Percentiles rank a stretch among this genome's conserved stretches.
These are phyloP conservation scores for Cynoglossus semilaevis DNA, from an alignment of 2,113 vertebrate species.

Conservation along the genomic window DNA sequence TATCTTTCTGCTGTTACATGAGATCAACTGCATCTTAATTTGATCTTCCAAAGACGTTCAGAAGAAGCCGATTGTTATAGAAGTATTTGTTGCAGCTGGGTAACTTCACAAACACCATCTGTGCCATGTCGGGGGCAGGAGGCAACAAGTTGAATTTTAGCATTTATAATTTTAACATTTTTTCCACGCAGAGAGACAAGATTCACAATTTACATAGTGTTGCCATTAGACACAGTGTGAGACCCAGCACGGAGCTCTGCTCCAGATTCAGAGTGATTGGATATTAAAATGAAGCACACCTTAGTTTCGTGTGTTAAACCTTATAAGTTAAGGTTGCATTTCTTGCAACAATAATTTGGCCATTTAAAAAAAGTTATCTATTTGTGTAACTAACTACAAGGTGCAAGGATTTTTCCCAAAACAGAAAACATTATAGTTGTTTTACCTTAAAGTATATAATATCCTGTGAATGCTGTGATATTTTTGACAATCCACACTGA, in stretches of 20 bases:
- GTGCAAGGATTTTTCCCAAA: no score
- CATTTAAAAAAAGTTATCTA: no score
- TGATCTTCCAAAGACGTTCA: constrained; percentile 25
- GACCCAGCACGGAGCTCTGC: not conserved
- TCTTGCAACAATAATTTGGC: no score
- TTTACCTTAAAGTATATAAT: no score
- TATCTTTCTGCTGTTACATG: no score
- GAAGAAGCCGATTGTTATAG: constrained; percentile 15
- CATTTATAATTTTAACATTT: constrained; percentile 34
- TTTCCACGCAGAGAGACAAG: constrained; percentile 24
- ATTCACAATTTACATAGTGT: constrained; percentile 52
- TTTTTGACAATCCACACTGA: no score
- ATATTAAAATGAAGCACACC: no score
- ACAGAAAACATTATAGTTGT: no score
- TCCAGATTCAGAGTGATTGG: not conserved
- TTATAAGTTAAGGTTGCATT: no score
- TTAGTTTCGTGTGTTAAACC: no score
- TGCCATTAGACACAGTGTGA: constrained; percentile 23
- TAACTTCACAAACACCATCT: constrained; percentile 60
- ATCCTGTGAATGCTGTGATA: no score
- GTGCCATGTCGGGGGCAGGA: constrained; percentile 51
- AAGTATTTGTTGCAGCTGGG: constrained; percentile 27
- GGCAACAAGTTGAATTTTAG: constrained; percentile 32
- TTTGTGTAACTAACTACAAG: no score
- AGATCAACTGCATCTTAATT: constrained; percentile 11